Base-by-base conservation (phyloP, 2,113 vertebrate genomes). In the Mesoclemmys tuberculata region DNA sequence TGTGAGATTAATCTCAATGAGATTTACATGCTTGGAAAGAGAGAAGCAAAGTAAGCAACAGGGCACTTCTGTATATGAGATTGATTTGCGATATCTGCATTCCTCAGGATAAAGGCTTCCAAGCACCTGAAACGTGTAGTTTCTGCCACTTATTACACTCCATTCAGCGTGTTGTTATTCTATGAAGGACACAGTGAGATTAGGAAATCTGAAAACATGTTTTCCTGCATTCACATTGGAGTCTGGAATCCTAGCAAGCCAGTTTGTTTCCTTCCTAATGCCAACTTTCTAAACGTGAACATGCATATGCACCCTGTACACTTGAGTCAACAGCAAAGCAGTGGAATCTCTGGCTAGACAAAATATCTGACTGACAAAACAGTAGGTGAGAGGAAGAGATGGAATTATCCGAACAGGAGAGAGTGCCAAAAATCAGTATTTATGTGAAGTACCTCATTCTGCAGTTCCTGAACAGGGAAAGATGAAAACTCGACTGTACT, bases 101-200 rank as follows among this genome's bases (percentile, higher is more conserved):
- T 88, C 95, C 68, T 87, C 54, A 90, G 14, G 61, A 14, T 31
- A 64, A n/a, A 68, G 64, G 64, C 64, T n/a, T n/a, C n/a, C 35
- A 68, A 22, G 35, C 8, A 68, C 64, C 18, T 75, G 24, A 88
- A 6, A 77, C 11, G 1, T 6, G 2, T 6, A 3, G 18, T 71
- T 71, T 80, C 18, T 90, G 84, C 61, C 7, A 80, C 71, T 27
- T 3, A 16, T 38, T 90, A 27, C 27, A n/a, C 56, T 64, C 48
- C 22, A 46, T 75, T 16, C 55, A 56, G 6, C 4, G 4, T 2
- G 12, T 2, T 52, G 8, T 1, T 46, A 31, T 5, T 89, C 38
- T 87, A 11, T 38, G 71, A 77, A 87, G 58, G 85, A 85, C 88
- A 89, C 3, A 5, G 8, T 55, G 44, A 38, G 9, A 71, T 22